Conservation (phyloP, 2,888 invertebrate genomes). For the Melanotus villosus region DNA sequence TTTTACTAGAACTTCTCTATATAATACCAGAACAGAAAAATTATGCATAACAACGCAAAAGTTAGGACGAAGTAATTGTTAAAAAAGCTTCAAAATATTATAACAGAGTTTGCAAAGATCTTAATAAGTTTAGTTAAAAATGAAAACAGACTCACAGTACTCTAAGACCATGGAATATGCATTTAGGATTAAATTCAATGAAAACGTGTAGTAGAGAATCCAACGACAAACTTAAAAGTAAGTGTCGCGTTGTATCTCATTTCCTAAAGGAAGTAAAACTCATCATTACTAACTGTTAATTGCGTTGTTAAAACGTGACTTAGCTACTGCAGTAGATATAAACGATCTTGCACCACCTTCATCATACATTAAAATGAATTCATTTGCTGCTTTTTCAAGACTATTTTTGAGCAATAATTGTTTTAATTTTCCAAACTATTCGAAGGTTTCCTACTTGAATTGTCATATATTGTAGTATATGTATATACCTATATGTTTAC, state of each 20-base stretch:
- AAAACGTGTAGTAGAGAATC: slow-evolving; percentile 11
- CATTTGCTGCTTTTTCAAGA: neutral
- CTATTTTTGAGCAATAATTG: neutral
- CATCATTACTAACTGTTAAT: slow-evolving; percentile 44
- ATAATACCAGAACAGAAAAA: no score
- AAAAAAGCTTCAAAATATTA: no score
- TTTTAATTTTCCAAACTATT: no score
- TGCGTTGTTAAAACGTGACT: slow-evolving; percentile 46
- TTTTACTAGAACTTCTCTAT: no score
- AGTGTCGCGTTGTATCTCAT: slow-evolving; percentile 46
- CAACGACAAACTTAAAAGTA: slow-evolving; percentile 43
- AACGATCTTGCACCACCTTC: slow-evolving; percentile 15
- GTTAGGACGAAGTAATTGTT: no score
- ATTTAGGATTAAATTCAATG: slow-evolving; percentile 20
- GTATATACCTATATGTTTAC: no score
- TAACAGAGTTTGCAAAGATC: no score
- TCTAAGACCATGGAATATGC: neutral
- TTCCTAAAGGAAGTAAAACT: slow-evolving; percentile 46
- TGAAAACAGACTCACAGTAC: no score
- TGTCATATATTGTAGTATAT: no score
- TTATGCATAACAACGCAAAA: no score
- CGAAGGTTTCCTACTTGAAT: no score
- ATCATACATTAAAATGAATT: neutral
- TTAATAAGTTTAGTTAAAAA: neutral
- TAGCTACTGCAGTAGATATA: slow-evolving; percentile 35